Conservation (phyloP, 2,113 vertebrate genomes). For the Sus scrofa region T2T-Sscrofa CM000821.6:16307001-16307500, state of each 20-base stretch:
- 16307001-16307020: background rate
- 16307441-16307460: too few relatives aligned
- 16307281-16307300: background rate
- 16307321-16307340: background rate
- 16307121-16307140: background rate
- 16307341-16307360: background rate
- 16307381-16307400: too few relatives aligned
- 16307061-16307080: background rate
- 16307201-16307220: fast-evolving
- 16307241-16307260: fast-evolving
- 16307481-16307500: background rate
- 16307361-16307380: too few relatives aligned
- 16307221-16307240: fast-evolving
- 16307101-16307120: fast-evolving
- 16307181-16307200: constrained; percentile 13
- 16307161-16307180: background rate
- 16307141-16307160: fast-evolving
- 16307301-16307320: background rate
- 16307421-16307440: too few relatives aligned
- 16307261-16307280: fast-evolving
- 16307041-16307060: background rate
- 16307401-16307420: too few relatives aligned
- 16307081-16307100: background rate
- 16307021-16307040: background rate
- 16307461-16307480: too few relatives aligned